phyloP scores from a whole-genome alignment of 2,888 invertebrate species.

The Bellardia bayeri region DNA sequence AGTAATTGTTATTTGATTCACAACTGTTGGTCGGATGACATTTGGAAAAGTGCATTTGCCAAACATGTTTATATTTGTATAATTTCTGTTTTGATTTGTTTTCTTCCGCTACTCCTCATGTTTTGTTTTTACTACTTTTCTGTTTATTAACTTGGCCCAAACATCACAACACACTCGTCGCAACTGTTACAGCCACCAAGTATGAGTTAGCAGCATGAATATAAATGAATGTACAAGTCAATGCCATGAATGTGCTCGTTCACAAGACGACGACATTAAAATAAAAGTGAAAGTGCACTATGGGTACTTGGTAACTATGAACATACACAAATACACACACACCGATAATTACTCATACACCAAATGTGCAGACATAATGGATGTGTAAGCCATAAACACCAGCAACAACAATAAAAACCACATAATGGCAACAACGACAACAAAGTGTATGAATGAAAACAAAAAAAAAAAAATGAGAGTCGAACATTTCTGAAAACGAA shows the following conservation, averaged over 20 bases:
- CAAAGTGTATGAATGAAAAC: constrained; percentile 7
- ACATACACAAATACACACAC: constrained; percentile 26
- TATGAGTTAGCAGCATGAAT: constrained; percentile 46
- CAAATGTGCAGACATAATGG: constrained; percentile 38
- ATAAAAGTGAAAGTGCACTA: constrained; percentile 69
- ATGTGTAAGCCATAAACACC: constrained; percentile 25
- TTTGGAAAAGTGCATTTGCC: constrained; percentile 63
- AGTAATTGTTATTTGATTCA: constrained; percentile 58
- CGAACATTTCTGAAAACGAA: not conserved
- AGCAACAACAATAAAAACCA: constrained; percentile 30
- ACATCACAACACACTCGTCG: constrained; percentile 9
- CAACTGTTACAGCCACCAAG: constrained; percentile 13
- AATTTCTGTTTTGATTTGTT: constrained; percentile 21
- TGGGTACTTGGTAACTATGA: constrained; percentile 25
- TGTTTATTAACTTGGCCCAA: constrained; percentile 51
- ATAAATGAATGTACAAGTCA: constrained; percentile 37
- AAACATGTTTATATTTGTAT: constrained; percentile 59
- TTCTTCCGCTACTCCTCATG: not conserved
- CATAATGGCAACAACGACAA: constrained; percentile 9
- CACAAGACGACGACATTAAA: constrained; percentile 42
- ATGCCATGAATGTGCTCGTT: constrained; percentile 12
- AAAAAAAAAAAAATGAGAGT: not conserved
- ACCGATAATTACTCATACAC: constrained; percentile 44
- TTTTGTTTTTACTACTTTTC: constrained; percentile 27
- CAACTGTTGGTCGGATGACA: constrained; percentile 50